Evolutionary conservation across 2,888 invertebrate genomes (phyloP).

Genomic region (Thymelicus acteon): DNA sequence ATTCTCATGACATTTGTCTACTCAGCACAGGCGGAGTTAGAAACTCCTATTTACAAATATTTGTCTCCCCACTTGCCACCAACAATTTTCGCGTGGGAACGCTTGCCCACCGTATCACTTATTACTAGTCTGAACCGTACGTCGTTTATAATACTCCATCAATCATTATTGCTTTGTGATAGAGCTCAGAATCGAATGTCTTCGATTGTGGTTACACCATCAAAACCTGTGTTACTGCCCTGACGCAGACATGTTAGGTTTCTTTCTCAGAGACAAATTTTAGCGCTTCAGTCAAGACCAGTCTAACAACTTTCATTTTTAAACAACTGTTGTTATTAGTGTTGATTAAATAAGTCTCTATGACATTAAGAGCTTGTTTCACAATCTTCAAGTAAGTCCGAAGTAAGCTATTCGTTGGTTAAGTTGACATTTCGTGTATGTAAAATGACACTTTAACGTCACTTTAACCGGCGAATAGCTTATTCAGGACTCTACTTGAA

Average conservation of each 20-base stretch:
- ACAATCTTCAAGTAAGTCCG: no score
- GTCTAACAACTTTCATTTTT: slow-evolving; percentile 61
- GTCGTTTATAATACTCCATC: slow-evolving; percentile 35
- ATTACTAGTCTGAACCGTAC: slow-evolving; percentile 36
- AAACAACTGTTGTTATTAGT: slow-evolving; percentile 38
- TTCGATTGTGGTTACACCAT: slow-evolving; percentile 26
- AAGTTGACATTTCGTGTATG: no score
- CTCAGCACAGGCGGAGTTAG: slow-evolving; percentile 42
- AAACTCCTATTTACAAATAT: slow-evolving; percentile 74
- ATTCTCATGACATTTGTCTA: slow-evolving; percentile 37
- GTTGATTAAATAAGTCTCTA: slow-evolving; percentile 4
- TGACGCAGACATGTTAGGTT: slow-evolving; percentile 45
- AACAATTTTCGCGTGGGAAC: slow-evolving; percentile 78
- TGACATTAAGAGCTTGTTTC: no score
- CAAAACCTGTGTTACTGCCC: slow-evolving; percentile 35
- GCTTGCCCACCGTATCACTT: slow-evolving; percentile 44
- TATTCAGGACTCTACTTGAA: no score
- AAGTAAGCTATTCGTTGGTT: no score
- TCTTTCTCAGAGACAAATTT: slow-evolving; percentile 65
- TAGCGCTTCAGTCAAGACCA: slow-evolving; percentile 61
- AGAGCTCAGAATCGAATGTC: slow-evolving; percentile 18
- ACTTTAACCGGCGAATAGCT: no score
- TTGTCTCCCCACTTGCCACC: slow-evolving; percentile 77
- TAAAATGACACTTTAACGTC: no score
- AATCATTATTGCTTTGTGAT: slow-evolving; percentile 1